These are phyloP conservation scores for Microplitis deprimator DNA, from an alignment of 2,888 invertebrate species.

Conservation along the genomic window DNA sequence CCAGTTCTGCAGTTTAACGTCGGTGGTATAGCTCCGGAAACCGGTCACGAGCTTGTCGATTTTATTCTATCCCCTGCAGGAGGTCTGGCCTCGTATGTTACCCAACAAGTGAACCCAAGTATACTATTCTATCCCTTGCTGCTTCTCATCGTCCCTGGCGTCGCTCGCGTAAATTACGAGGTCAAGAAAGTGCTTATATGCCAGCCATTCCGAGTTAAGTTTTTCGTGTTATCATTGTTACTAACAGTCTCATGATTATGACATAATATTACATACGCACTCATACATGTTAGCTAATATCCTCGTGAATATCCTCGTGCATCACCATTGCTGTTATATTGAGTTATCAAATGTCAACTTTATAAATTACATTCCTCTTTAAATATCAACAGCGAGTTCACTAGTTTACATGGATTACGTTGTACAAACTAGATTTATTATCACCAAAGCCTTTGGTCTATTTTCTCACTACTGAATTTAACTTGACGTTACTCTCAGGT, in stretches of 20 bases:
- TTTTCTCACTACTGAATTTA: not conserved
- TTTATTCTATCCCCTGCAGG: slow-evolving; percentile 31
- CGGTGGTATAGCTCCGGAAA: slow-evolving; percentile 20
- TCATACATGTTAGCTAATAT: not conserved
- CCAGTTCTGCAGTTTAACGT: slow-evolving; percentile 23
- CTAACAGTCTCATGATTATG: too few species aligned
- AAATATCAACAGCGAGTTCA: too few species aligned
- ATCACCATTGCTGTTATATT: too few species aligned
- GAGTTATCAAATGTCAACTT: too few species aligned
- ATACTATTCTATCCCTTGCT: slow-evolving; percentile 2
- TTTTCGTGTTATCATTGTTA: too few species aligned
- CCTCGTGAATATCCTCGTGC: too few species aligned
- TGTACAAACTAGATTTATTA: too few species aligned
- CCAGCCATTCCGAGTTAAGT: not conserved
- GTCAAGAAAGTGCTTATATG: not conserved
- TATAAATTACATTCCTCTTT: too few species aligned
- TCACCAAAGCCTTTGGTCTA: not conserved
- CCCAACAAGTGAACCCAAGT: slow-evolving; percentile 4
- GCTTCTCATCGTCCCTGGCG: not conserved
- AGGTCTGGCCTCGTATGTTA: slow-evolving; percentile 23
- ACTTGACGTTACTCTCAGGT: not conserved
- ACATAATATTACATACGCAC: not conserved
- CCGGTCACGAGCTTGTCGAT: slow-evolving; percentile 33
- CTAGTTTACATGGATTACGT: too few species aligned
- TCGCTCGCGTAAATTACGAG: slow-evolving; percentile 22